Percentiles rank a stretch among this genome's conserved stretches.
Conservation (phyloP, 2,888 invertebrate genomes). For the Meghimatium bilineatum region DNA sequence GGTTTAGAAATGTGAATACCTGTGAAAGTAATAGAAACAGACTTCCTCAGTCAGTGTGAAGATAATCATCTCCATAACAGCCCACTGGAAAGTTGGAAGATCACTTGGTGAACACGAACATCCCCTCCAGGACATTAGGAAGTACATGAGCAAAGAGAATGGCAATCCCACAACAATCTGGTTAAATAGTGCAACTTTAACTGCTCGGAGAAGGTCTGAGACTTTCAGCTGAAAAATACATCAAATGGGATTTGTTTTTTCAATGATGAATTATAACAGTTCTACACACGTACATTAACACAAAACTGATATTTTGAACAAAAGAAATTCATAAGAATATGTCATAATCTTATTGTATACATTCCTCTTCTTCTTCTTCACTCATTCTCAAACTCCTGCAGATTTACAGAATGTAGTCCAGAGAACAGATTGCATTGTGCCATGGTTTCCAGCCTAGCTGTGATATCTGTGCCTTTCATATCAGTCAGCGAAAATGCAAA, state of each 20-base stretch:
- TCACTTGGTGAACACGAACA: slow-evolving; percentile 81
- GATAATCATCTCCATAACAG: slow-evolving; percentile 83
- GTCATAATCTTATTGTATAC: no score
- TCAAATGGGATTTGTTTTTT: background rate
- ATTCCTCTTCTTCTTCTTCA: no score
- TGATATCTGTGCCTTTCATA: no score
- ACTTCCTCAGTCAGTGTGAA: slow-evolving; percentile 88
- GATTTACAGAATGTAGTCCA: no score
- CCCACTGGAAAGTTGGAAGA: slow-evolving; percentile 87
- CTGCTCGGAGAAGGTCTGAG: slow-evolving; percentile 35
- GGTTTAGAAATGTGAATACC: slow-evolving; percentile 79
- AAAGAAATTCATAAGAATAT: no score
- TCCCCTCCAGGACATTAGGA: slow-evolving; percentile 83
- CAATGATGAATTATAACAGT: no score
- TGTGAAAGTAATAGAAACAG: slow-evolving; percentile 90
- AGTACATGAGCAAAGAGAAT: slow-evolving; percentile 81
- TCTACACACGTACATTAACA: no score
- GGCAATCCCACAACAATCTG: slow-evolving; percentile 85
- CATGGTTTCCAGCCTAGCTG: no score
- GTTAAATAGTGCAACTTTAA: slow-evolving; percentile 73
- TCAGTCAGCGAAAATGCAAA: no score
- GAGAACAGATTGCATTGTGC: no score
- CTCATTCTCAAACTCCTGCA: no score
- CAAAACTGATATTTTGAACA: no score
- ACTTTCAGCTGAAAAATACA: slow-evolving; percentile 32